Conservation (phyloP, 2,797 vertebrate genomes). For the Anableps anableps region DNA sequence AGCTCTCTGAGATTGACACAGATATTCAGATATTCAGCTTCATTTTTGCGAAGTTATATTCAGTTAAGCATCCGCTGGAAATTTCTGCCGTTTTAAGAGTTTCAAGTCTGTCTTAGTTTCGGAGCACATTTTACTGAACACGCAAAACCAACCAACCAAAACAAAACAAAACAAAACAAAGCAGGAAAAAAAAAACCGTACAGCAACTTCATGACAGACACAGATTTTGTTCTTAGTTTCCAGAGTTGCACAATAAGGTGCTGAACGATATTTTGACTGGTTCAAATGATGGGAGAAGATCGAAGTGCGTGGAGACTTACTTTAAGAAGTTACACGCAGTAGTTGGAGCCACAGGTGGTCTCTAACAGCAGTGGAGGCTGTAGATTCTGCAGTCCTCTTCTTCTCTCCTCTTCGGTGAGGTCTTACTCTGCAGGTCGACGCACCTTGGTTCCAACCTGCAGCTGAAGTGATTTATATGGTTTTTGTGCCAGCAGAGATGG, state of each 20-base stretch:
- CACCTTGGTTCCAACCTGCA: conserved; percentile 37
- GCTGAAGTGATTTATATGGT: conserved; percentile 68
- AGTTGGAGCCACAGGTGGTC: conserved; percentile 38
- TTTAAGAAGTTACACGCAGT: conserved; percentile 35
- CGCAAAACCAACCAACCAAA: no score
- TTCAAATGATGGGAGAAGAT: neutral
- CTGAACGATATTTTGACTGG: no score
- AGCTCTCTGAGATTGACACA: neutral
- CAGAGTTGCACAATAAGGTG: neutral
- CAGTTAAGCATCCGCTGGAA: neutral
- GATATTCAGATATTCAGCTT: neutral
- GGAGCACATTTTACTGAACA: neutral
- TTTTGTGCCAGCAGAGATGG: conserved; percentile 37
- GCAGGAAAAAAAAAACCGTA: neutral
- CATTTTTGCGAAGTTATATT: neutral
- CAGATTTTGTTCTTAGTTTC: neutral
- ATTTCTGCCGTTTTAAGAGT: neutral
- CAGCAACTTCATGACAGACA: neutral
- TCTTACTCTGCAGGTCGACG: conserved; percentile 30
- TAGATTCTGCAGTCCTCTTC: neutral
- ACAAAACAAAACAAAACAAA: neutral
- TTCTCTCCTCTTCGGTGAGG: conserved; percentile 13
- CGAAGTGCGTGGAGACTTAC: conserved; percentile 52
- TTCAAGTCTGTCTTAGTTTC: neutral
- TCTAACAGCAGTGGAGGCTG: conserved; percentile 7